Evolutionary conservation across 1,140 invertebrate genomes (phyloP).

Genomic region (Euwallacea similis): DNA sequence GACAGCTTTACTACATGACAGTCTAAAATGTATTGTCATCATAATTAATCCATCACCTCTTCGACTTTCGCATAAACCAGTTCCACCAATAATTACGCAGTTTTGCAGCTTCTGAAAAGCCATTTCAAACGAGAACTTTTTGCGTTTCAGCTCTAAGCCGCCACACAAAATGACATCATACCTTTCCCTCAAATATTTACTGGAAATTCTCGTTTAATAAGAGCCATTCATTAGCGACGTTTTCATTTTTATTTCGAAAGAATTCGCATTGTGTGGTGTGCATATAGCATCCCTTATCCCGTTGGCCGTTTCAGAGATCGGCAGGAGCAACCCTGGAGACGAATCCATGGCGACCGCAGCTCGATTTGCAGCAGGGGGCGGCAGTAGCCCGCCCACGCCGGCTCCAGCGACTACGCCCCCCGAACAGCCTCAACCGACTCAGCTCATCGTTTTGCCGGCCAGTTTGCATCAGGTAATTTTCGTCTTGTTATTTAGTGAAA

Average conservation of each 20-base stretch:
- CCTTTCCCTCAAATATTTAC: slow-evolving; percentile 11
- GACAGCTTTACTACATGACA: too few relatives aligned
- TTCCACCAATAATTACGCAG: too few relatives aligned
- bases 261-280: neutral
- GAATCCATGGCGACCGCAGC: slow-evolving; percentile 54
- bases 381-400: slow-evolving; percentile 51
- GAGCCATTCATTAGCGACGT: slow-evolving; percentile 9
- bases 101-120: too few relatives aligned
- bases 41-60: too few relatives aligned
- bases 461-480: slow-evolving; percentile 54
- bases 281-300: slow-evolving; percentile 20
- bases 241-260: neutral
- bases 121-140: neutral
- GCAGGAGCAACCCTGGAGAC: slow-evolving; percentile 52
- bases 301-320: slow-evolving; percentile 46
- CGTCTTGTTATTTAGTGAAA: slow-evolving; percentile 22
- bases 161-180: neutral
- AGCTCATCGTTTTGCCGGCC: slow-evolving; percentile 54
- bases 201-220: slow-evolving; percentile 15
- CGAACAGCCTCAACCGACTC: slow-evolving; percentile 49
- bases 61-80: too few relatives aligned
- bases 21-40: too few relatives aligned
- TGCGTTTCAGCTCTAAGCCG: neutral
- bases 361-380: slow-evolving; percentile 52
- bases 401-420: slow-evolving; percentile 51